Percentiles rank a stretch among this genome's conserved stretches.
phyloP scores from a whole-genome alignment of 2,888 invertebrate genomes.

The Galeopsomyia nigrocyanea region DNA sequence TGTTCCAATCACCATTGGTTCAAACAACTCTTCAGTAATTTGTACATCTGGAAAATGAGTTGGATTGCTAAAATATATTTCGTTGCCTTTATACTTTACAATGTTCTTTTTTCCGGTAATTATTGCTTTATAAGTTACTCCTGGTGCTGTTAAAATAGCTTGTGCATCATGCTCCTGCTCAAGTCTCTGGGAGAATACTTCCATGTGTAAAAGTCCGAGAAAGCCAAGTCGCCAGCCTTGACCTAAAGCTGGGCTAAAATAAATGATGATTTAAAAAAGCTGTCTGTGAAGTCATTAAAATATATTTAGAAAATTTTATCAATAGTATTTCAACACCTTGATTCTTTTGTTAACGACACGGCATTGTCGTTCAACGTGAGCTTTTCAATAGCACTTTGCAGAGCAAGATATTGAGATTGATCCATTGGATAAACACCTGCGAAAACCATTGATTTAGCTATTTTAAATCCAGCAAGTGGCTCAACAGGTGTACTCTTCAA shows the following conservation, averaged over 20 bases:
- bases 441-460: conserved; percentile 85
- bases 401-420: conserved; percentile 83
- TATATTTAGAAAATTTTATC: conserved; percentile 48
- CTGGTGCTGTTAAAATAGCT: conserved; percentile 86
- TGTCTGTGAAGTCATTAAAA: not conserved
- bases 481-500: conserved; percentile 72
- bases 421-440: conserved; percentile 93
- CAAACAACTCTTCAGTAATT: conserved; percentile 82
- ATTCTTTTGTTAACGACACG: conserved; percentile 84
- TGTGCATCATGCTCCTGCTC: conserved; percentile 88
- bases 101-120: conserved; percentile 81
- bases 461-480: conserved; percentile 76
- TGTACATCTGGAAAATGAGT: conserved; percentile 77
- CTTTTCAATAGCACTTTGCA: conserved; percentile 89
- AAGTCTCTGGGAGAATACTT: conserved; percentile 88
- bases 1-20: conserved; percentile 90
- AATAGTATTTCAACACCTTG: conserved; percentile 75
- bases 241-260: conserved; percentile 83
- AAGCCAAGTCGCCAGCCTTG: conserved; percentile 92
- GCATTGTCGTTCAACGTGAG: conserved; percentile 95
- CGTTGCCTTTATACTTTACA: conserved; percentile 74
- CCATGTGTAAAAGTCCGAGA: conserved; percentile 87
- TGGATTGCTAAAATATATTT: conserved; percentile 81
- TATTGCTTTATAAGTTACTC: conserved; percentile 87
- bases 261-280: conserved; percentile 31